These are phyloP conservation scores for Etheostoma perlongum DNA, from an alignment of 2,797 vertebrate species.

Conservation along the genomic window DNA sequence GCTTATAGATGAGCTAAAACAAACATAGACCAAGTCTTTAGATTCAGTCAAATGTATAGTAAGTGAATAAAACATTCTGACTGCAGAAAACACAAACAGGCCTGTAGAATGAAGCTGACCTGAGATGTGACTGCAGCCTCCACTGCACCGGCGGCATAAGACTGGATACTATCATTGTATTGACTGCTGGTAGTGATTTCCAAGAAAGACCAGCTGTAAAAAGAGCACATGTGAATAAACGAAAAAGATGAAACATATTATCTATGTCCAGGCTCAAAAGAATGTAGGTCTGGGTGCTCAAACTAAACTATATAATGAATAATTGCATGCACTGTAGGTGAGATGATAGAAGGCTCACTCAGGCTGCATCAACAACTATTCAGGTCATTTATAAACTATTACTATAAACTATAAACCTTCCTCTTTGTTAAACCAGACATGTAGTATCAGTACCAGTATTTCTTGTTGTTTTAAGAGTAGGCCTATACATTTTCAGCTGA, in stretches of 20 bases:
- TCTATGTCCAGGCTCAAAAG: not conserved
- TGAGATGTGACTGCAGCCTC: constrained; percentile 90
- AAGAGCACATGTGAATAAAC: not conserved
- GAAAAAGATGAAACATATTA: not conserved
- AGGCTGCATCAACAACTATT: not conserved
- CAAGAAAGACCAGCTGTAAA: constrained; percentile 91
- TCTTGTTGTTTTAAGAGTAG: not conserved
- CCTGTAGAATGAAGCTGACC: constrained; percentile 75
- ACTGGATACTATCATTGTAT: constrained; percentile 93
- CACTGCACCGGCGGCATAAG: constrained; percentile 92
- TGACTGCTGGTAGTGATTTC: constrained; percentile 86
- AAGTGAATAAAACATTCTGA: not conserved
- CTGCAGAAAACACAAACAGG: not conserved
- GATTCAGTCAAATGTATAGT: not conserved
- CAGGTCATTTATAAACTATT: not conserved
- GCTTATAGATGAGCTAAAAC: constrained; percentile 93
- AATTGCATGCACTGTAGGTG: not conserved
- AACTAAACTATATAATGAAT: not conserved
- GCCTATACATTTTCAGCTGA: not conserved
- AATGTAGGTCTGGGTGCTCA: not conserved
- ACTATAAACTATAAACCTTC: not conserved
- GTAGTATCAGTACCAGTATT: not conserved
- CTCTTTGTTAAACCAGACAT: not conserved
- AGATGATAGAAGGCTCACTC: not conserved
- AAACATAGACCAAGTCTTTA: constrained; percentile 4